phyloP scores from a whole-genome alignment of 2,113 vertebrate genomes.

The Tragulus kanchil region DNA sequence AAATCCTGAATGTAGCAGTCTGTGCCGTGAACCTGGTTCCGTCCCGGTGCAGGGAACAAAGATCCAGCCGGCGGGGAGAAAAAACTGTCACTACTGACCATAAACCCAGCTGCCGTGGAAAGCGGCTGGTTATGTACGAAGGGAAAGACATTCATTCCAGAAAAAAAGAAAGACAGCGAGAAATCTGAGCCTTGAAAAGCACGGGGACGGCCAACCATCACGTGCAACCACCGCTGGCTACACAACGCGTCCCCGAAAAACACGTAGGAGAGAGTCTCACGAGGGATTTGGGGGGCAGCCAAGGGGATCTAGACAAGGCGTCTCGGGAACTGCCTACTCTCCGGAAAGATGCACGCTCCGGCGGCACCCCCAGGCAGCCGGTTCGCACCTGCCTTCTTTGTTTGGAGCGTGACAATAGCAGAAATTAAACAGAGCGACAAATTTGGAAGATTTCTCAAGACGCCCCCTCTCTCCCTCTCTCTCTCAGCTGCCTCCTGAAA shows the following conservation, averaged over 20 bases:
- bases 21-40: no score
- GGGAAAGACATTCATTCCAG: neutral
- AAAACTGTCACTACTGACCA: neutral
- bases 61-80: neutral
- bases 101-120: neutral
- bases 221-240: rapidly evolving
- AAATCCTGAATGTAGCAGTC: no score
- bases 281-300: rapidly evolving
- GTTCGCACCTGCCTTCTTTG: neutral
- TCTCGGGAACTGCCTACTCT: neutral
- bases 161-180: neutral
- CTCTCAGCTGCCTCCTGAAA: neutral
- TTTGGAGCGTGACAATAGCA: neutral
- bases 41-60: neutral
- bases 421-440: neutral
- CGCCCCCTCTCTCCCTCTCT: neutral
- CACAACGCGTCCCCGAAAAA: rapidly evolving
- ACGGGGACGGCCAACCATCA: neutral
- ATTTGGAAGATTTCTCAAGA: constrained; percentile 3
- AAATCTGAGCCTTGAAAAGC: neutral
- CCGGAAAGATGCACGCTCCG: rapidly evolving
- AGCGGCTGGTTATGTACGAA: neutral
- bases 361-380: neutral
- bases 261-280: rapidly evolving
- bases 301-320: neutral